Conservation (phyloP, 1,140 invertebrate genomes). For the Drosophila serrata region DNA sequence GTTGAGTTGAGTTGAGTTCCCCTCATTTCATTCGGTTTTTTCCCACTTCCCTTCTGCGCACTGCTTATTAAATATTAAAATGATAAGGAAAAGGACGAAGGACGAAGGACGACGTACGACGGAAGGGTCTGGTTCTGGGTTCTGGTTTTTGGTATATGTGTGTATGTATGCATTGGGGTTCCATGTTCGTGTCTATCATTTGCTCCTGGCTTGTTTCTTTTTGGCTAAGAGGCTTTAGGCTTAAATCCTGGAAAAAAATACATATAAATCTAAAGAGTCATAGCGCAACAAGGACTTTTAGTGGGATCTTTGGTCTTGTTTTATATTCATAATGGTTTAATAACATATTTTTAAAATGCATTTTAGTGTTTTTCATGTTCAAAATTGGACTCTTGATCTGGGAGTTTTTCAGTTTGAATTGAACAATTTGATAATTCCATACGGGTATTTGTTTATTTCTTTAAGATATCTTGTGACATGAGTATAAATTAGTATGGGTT, state of each 20-base stretch:
- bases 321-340: conserved; percentile 53
- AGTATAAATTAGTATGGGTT: conserved; percentile 24
- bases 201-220: conserved; percentile 34
- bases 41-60: conserved; percentile 53
- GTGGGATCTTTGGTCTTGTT: conserved; percentile 14
- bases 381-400: conserved; percentile 39
- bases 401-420: conserved; percentile 18
- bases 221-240: conserved; percentile 62
- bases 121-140: conserved; percentile 6
- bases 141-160: conserved; percentile 25
- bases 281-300: conserved; percentile 4
- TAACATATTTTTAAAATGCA: conserved; percentile 30
- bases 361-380: conserved; percentile 40
- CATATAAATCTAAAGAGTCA: conserved; percentile 1
- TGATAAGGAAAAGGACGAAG: conserved; percentile 61
- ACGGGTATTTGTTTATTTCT: conserved; percentile 25
- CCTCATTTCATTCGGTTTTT: conserved; percentile 43
- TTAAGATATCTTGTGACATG: conserved; percentile 17
- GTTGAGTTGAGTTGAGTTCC: conserved; percentile 36
- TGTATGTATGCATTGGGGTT: conserved; percentile 21
- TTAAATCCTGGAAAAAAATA: conserved; percentile 6
- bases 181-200: conserved; percentile 41
- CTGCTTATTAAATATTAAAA: conserved; percentile 83
- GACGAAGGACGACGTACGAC: conserved; percentile 6
- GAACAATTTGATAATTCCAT: conserved; percentile 28